Conservation (phyloP, 1,140 invertebrate species). For the Pararge aegeria region DNA sequence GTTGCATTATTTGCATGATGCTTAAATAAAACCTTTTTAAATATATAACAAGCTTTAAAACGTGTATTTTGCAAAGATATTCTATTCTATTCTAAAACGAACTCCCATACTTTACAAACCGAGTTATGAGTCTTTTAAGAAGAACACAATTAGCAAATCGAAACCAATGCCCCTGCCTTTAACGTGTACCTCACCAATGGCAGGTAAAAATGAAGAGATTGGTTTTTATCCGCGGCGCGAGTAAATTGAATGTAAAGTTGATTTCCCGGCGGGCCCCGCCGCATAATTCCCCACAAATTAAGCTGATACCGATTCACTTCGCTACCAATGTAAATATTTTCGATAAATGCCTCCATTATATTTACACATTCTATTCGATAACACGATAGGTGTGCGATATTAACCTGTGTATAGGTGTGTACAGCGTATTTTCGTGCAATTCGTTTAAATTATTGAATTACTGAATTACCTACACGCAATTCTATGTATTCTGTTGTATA, state of each 20-base stretch:
- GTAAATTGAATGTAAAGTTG: constrained; percentile 76
- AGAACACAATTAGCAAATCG: too few relatives aligned
- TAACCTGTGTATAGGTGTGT: not conserved
- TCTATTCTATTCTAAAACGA: too few relatives aligned
- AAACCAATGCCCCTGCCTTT: not conserved
- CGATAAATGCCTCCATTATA: constrained; percentile 61
- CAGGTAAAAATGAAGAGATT: constrained; percentile 75
- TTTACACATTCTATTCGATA: constrained; percentile 30
- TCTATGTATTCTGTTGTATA: not conserved
- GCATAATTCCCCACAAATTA: constrained; percentile 72
- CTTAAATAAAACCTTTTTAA: too few relatives aligned
- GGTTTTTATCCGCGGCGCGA: constrained; percentile 67
- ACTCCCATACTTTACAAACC: too few relatives aligned
- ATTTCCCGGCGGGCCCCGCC: constrained; percentile 67
- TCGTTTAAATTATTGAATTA: constrained; percentile 1
- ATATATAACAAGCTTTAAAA: too few relatives aligned
- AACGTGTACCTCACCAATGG: constrained; percentile 10
- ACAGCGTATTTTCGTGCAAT: not conserved
- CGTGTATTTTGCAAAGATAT: too few relatives aligned
- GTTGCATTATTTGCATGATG: too few relatives aligned
- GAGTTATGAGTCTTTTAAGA: too few relatives aligned
- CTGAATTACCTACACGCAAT: not conserved
- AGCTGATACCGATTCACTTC: constrained; percentile 68
- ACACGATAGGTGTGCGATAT: constrained; percentile 9
- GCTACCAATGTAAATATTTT: constrained; percentile 73